A percentile compares a stretch with the other conserved stretches of the same genome.
phyloP scores from a whole-genome alignment of 1,140 invertebrate genomes.

The Plutomurus gul region DNA sequence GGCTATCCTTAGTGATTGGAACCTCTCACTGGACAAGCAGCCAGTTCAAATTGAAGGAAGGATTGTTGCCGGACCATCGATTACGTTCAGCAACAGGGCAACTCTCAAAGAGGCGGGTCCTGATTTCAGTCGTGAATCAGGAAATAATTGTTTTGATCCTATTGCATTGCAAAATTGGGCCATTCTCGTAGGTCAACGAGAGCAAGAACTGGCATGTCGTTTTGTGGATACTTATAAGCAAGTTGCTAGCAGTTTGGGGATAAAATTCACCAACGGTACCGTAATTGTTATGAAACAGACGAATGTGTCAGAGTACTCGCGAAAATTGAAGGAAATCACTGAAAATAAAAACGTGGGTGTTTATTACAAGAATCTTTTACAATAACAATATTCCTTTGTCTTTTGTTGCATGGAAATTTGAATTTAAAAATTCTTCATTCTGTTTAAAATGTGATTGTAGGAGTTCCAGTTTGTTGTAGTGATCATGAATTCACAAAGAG shows the following conservation, averaged over 20 bases:
- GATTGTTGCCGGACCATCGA: slow-evolving; percentile 66
- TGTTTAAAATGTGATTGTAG: background rate
- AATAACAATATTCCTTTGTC: background rate
- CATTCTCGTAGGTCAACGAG: slow-evolving; percentile 67
- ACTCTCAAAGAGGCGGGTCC: background rate
- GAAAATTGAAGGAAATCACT: background rate
- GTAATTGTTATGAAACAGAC: background rate
- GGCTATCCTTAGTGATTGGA: slow-evolving; percentile 78
- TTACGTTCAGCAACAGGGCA: slow-evolving; percentile 63
- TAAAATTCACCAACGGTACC: background rate
- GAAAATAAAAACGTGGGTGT: background rate
- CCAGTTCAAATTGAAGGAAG: slow-evolving; percentile 68
- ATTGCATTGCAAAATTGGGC: slow-evolving; percentile 67
- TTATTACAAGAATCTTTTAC: background rate
- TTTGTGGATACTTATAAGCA: background rate
- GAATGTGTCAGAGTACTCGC: background rate
- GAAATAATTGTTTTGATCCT: slow-evolving; percentile 48
- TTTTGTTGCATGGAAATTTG: background rate
- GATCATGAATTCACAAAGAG: slow-evolving; percentile 77
- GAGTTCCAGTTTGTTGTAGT: slow-evolving; percentile 72
- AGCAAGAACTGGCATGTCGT: slow-evolving; percentile 61
- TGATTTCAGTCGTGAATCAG: background rate
- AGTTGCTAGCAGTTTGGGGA: background rate
- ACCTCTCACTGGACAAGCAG: slow-evolving; percentile 68
- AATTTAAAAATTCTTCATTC: background rate